Evolutionary conservation across 2,797 vertebrate species (phyloP), one percentile per base, ranked within the genome.

Genomic region (Diglossa cyanea): DNA sequence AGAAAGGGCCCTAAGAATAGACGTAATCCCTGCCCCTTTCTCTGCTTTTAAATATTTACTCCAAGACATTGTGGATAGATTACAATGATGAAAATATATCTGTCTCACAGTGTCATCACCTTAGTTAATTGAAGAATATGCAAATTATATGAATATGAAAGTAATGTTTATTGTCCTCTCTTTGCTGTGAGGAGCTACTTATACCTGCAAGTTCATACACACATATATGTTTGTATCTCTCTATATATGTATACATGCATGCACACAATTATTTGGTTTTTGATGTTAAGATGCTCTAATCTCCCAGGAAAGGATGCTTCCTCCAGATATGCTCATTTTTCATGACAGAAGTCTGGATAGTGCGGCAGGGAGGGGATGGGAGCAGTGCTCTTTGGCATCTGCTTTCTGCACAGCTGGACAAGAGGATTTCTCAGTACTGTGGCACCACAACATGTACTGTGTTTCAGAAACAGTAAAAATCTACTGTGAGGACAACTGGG

Each of bases 31-130:
- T 67, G 31, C 47, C 9, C 9, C 7, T 82, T 66, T 67, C 51
- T 70, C 20, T 83, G 17, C 18, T 79, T 90, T 84, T 90, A 81
- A 77, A 61, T 86, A 53, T 84, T 72, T 89, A 55, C 13, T 30
- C 11, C 31, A 58, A 60, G 13, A 61, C 11, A 48, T 9, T 44
- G 7, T 51, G 33, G 47, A 21, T 19, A 72, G 39, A 70, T 76
- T 62, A 44, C 11, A 73, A 15, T 28, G 15, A 50, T 30, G 55
- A 82, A 85, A 75, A 13, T 31, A n/a, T 15, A 47, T 47, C 40
- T 55, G 16, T 17, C 28, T 70, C 44, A 70, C 7, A 33, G 37
- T 24, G 31, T 13, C 16, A 15, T 55, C 70, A 47, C 20, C 17
- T 79, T 35, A 62, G 28, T 51, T 82, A 76, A 72, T 1, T 51